Evolutionary conservation across 1,140 invertebrate species (phyloP).

Genomic region (Dufourea novaeangliae): DNA sequence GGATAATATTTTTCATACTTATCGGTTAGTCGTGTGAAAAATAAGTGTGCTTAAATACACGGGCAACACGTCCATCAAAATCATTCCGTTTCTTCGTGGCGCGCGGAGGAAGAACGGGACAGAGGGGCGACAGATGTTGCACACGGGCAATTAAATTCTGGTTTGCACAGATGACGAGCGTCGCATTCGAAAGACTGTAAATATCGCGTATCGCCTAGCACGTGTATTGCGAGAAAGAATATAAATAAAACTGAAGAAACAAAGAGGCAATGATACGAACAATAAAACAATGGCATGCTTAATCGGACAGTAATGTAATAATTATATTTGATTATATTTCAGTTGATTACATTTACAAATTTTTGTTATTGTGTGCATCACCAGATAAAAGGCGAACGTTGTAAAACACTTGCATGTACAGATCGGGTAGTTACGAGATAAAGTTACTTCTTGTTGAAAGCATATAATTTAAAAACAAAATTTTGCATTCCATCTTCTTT

Average conservation of each 20-base stretch:
- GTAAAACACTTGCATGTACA: too few species aligned
- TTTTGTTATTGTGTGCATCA: too few species aligned
- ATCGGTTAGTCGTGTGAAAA: conserved; percentile 37
- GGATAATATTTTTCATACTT: conserved; percentile 54
- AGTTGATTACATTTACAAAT: too few species aligned
- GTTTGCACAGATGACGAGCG: conserved; percentile 18
- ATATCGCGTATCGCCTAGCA: not conserved
- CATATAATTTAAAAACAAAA: too few species aligned
- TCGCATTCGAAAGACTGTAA: not conserved
- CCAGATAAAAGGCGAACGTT: too few species aligned
- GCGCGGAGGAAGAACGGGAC: not conserved
- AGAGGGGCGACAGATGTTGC: not conserved
- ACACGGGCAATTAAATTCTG: conserved; percentile 39
- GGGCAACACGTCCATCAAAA: not conserved
- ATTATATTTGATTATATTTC: too few species aligned
- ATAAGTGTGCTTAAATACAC: conserved; percentile 18
- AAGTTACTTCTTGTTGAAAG: too few species aligned
- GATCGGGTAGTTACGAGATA: too few species aligned
- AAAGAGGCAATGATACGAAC: too few species aligned
- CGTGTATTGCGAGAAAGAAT: not conserved
- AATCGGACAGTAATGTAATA: too few species aligned
- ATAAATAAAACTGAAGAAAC: not conserved
- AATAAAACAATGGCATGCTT: too few species aligned
- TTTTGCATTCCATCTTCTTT: too few species aligned
- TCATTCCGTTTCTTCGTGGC: not conserved